phyloP scores from a whole-genome alignment of 2,888 invertebrate genomes.

The Euproctis similis region DNA sequence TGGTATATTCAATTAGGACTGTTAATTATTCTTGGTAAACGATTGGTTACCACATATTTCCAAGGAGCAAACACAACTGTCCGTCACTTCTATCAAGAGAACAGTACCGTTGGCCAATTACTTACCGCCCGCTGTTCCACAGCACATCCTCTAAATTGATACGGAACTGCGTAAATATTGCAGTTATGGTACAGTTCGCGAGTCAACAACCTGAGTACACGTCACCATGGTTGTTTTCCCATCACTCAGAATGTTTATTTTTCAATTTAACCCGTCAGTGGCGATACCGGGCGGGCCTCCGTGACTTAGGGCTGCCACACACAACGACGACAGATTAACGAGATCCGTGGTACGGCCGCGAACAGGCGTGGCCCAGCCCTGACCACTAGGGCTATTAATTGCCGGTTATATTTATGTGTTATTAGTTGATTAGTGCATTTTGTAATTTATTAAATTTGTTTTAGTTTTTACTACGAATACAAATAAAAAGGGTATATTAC shows the following conservation, averaged over 20 bases:
- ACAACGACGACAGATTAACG: conserved; percentile 64
- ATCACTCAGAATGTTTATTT: conserved; percentile 72
- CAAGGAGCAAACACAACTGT: too few relatives aligned
- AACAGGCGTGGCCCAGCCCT: conserved; percentile 6
- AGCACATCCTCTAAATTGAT: conserved; percentile 13
- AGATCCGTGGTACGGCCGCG: conserved; percentile 21
- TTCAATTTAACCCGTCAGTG: conserved; percentile 70
- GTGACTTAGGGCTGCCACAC: conserved; percentile 73
- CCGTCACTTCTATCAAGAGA: conserved; percentile 6
- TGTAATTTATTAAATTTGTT: conserved; percentile 27
- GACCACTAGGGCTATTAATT: conserved; percentile 23
- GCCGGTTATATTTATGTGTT: conserved; percentile 19
- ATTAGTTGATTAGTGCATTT: conserved; percentile 27
- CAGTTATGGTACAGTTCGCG: conserved; percentile 17
- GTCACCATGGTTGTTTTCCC: conserved; percentile 39
- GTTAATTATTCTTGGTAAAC: too few relatives aligned
- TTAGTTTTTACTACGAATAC: conserved; percentile 10
- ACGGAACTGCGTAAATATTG: conserved; percentile 14
- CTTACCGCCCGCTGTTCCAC: conserved; percentile 8
- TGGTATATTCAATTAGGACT: too few relatives aligned
- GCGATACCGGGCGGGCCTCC: conserved; percentile 33
- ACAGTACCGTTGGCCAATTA: conserved; percentile 18
- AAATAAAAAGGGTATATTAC: conserved; percentile 8
- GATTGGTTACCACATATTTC: too few relatives aligned
- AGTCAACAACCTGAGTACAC: conserved; percentile 53